Conservation (phyloP, 2,113 vertebrate species). For the Takifugu flavidus region DNA sequence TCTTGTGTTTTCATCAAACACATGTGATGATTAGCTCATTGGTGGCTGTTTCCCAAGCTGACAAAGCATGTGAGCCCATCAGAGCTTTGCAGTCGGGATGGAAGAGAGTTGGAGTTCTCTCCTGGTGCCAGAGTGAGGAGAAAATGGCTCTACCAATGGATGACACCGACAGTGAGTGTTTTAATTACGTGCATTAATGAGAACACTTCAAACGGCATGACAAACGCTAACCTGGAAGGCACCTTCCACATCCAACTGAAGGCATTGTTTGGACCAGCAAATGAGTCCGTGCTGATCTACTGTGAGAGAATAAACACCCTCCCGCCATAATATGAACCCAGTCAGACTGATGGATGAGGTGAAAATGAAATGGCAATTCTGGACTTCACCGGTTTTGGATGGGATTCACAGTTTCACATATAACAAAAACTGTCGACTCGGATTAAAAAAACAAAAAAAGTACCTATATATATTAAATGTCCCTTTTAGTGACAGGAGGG, state of each 20-base stretch:
- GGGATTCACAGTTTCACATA: constrained; percentile 27
- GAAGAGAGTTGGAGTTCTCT: neutral
- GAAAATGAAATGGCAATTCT: constrained; percentile 9
- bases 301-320: neutral
- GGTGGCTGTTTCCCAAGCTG: constrained; percentile 3
- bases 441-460: constrained; percentile 32
- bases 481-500: neutral
- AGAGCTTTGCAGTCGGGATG: constrained; percentile 3
- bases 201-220: neutral
- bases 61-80: constrained; percentile 10
- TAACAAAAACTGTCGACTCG: constrained; percentile 26
- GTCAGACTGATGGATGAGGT: constrained; percentile 17
- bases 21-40: too few species aligned
- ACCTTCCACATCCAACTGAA: neutral
- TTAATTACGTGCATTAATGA: neutral
- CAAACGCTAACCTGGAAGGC: neutral
- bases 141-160: neutral
- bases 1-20: too few species aligned
- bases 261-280: neutral
- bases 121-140: constrained; percentile 3
- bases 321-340: constrained; percentile 8
- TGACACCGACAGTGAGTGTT: neutral
- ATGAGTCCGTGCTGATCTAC: too few species aligned
- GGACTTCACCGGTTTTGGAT: constrained; percentile 5
- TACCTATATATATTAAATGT: constrained; percentile 15